These are phyloP conservation scores for Poliocrania exsul DNA, from an alignment of 2,797 vertebrate genomes.

Conservation along the genomic window DNA sequence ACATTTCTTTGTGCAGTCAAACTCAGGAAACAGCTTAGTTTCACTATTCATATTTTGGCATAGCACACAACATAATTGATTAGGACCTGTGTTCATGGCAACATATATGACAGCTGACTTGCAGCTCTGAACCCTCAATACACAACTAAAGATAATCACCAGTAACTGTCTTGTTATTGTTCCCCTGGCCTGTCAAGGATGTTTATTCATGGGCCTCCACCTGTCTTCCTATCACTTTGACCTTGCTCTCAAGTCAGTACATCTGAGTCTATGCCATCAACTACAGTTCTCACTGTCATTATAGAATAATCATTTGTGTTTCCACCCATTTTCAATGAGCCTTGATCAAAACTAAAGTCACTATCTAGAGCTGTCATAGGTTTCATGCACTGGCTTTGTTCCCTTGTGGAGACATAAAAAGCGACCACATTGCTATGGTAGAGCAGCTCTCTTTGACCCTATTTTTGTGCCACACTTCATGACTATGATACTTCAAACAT, in stretches of 20 bases:
- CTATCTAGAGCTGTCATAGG: background rate
- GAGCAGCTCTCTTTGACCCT: background rate
- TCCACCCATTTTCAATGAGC: background rate
- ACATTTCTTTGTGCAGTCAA: background rate
- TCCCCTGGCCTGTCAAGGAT: background rate
- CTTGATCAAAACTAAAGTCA: conserved; percentile 33
- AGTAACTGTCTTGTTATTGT: background rate
- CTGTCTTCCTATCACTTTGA: conserved; percentile 10
- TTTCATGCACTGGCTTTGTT: background rate
- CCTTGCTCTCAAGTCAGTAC: background rate
- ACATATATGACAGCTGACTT: background rate
- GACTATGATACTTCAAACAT: background rate
- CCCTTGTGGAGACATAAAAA: background rate
- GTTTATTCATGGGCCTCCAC: conserved; percentile 29
- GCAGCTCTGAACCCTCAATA: background rate
- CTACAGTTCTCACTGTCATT: background rate
- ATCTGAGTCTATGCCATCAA: conserved; percentile 22
- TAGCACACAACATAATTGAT: background rate
- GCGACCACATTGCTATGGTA: rapidly evolving
- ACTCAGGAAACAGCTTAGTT: background rate
- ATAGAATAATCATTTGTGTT: background rate
- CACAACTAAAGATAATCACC: background rate
- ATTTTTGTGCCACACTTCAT: background rate
- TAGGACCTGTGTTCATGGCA: background rate
- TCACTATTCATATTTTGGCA: background rate